These are phyloP conservation scores for Hypotaenidia philippensis DNA, from an alignment of 2,797 vertebrate genomes.

Conservation along the genomic window DNA sequence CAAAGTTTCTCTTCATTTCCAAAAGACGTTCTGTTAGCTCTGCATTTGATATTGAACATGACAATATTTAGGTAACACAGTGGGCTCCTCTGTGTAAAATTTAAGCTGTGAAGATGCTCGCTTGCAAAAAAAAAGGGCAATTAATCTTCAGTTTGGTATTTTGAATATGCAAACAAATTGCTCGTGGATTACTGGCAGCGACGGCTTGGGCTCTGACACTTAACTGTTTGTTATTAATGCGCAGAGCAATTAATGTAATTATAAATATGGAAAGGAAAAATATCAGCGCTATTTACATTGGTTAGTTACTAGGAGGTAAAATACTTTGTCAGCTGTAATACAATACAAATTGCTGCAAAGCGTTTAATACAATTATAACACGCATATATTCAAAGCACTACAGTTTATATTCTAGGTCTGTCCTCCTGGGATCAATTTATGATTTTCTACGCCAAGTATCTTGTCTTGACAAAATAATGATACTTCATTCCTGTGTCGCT, in stretches of 20 bases:
- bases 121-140: neutral
- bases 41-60: neutral
- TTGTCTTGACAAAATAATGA: constrained; percentile 31
- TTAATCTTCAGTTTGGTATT: neutral
- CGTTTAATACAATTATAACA: constrained; percentile 19
- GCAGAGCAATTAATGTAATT: constrained; percentile 53
- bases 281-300: constrained; percentile 16
- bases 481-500: neutral
- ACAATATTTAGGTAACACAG: neutral
- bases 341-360: constrained; percentile 67
- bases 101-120: neutral
- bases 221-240: constrained; percentile 39
- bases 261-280: constrained; percentile 46
- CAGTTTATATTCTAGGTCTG: constrained; percentile 48
- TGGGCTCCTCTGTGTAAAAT: neutral
- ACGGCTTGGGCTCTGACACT: constrained; percentile 21
- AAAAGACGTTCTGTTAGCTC: neutral
- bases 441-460: neutral
- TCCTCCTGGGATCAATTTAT: constrained; percentile 68
- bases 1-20: neutral
- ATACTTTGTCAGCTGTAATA: constrained; percentile 60
- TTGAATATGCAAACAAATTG: neutral
- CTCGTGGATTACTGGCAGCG: constrained; percentile 47
- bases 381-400: constrained; percentile 22
- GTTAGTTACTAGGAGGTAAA: constrained; percentile 47